Evolutionary conservation across 2,888 invertebrate genomes (phyloP).

Genomic region (Tipula vernalis): DNA sequence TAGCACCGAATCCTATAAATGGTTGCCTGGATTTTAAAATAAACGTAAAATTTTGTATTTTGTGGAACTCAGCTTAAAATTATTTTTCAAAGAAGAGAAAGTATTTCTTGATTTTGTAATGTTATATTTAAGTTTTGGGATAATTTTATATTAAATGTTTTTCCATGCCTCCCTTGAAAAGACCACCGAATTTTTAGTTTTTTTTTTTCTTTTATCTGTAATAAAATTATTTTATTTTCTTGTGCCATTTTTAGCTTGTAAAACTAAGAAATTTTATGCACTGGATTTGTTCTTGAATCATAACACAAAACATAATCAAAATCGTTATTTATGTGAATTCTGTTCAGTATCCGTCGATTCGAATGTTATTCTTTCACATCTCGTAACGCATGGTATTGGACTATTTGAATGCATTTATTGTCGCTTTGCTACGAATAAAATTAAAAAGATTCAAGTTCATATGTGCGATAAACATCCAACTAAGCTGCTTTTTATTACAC

Average conservation of each 20-base stretch:
- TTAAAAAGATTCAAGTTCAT: slow-evolving; percentile 37
- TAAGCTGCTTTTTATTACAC: slow-evolving; percentile 16
- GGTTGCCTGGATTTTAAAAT: too few species aligned
- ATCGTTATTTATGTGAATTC: slow-evolving; percentile 13
- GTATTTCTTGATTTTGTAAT: too few species aligned
- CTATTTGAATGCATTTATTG: slow-evolving; percentile 42
- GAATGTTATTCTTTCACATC: slow-evolving; percentile 26
- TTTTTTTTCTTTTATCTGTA: too few species aligned
- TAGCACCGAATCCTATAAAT: too few species aligned
- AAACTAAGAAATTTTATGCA: slow-evolving; percentile 12
- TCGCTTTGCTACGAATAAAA: slow-evolving; percentile 28
- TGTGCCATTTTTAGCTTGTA: slow-evolving; percentile 13
- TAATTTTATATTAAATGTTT: too few species aligned
- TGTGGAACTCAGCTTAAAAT: too few species aligned
- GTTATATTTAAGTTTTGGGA: too few species aligned
- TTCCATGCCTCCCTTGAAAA: too few species aligned
- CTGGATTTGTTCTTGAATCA: slow-evolving; percentile 14
- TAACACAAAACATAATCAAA: background rate
- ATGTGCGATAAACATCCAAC: slow-evolving; percentile 35
- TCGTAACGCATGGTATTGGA: slow-evolving; percentile 33
- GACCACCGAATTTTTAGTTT: too few species aligned
- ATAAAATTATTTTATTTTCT: background rate
- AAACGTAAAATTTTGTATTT: too few species aligned
- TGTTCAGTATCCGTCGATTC: slow-evolving; percentile 12
- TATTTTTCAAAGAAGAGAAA: too few species aligned